phyloP scores from a whole-genome alignment of 2,113 vertebrate genomes.

The Zapornia atra region DNA sequence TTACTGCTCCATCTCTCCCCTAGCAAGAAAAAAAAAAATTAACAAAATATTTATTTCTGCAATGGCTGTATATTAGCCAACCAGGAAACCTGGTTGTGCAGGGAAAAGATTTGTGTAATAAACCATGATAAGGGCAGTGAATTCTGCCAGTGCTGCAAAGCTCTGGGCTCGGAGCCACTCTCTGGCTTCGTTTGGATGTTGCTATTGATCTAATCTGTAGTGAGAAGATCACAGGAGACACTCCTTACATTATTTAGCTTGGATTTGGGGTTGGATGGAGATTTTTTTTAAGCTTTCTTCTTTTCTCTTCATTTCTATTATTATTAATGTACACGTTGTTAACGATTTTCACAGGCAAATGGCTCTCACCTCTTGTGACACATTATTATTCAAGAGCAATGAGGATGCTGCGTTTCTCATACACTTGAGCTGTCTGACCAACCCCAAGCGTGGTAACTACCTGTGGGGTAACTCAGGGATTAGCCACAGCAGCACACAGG shows the following conservation, averaged over 20 bases:
- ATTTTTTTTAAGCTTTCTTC: neutral
- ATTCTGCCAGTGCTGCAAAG: neutral
- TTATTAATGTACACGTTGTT: neutral
- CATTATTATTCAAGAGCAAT: neutral
- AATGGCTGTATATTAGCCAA: neutral
- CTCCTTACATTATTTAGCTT: constrained; percentile 31
- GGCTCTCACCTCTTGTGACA: neutral
- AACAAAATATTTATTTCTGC: neutral
- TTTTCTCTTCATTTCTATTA: neutral
- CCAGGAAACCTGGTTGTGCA: neutral
- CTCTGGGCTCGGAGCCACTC: constrained; percentile 49
- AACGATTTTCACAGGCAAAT: neutral
- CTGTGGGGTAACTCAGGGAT: neutral
- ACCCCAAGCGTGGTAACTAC: neutral
- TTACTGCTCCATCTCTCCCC: neutral
- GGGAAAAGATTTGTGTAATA: constrained; percentile 9
- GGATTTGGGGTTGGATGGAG: neutral
- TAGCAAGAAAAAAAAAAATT: constrained; percentile 19
- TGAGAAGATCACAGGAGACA: constrained; percentile 18
- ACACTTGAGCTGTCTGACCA: neutral
- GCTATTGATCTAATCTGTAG: constrained; percentile 17
- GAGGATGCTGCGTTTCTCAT: neutral
- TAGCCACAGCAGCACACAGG: neutral
- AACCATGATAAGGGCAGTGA: neutral
- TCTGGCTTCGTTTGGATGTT: neutral